Evolutionary conservation across 1,140 invertebrate genomes (phyloP).

Genomic region (Fopius arisanus): DNA sequence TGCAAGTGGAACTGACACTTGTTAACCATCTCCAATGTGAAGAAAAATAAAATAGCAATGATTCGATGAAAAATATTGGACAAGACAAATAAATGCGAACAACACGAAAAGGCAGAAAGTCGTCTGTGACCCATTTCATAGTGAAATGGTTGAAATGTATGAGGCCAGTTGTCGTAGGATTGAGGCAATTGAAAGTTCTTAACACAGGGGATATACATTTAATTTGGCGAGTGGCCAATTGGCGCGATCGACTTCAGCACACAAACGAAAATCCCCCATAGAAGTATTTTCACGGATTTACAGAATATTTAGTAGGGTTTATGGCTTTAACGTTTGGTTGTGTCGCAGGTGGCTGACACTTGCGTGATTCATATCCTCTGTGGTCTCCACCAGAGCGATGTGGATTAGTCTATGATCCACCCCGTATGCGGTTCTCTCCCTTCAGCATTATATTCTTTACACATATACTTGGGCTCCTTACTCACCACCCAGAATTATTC

Average conservation of each 20-base stretch:
- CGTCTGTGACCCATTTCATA: background rate
- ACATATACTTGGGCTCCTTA: background rate
- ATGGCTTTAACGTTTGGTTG: slow-evolving; percentile 53
- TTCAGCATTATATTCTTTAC: slow-evolving; percentile 12
- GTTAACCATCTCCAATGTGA: too few species aligned
- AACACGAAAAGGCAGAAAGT: background rate
- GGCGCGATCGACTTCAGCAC: slow-evolving; percentile 51
- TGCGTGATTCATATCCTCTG: slow-evolving; percentile 50
- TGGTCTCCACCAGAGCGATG: slow-evolving; percentile 40
- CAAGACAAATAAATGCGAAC: background rate
- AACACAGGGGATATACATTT: slow-evolving; percentile 57
- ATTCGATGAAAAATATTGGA: background rate
- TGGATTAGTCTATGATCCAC: slow-evolving; percentile 44
- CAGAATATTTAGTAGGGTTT: slow-evolving; percentile 56
- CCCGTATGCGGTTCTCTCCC: slow-evolving; percentile 15
- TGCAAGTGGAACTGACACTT: too few species aligned
- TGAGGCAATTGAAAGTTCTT: slow-evolving; percentile 8
- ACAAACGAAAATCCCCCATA: slow-evolving; percentile 10
- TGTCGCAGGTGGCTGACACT: slow-evolving; percentile 37
- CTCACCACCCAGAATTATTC: background rate
- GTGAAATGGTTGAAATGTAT: background rate
- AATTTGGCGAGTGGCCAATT: slow-evolving; percentile 60
- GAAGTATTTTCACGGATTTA: slow-evolving; percentile 52
- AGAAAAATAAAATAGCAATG: too few species aligned
- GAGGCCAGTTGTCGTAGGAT: slow-evolving; percentile 4